Evolutionary conservation across 2,113 vertebrate genomes (phyloP).

Genomic region (Falco punctatus): DNA sequence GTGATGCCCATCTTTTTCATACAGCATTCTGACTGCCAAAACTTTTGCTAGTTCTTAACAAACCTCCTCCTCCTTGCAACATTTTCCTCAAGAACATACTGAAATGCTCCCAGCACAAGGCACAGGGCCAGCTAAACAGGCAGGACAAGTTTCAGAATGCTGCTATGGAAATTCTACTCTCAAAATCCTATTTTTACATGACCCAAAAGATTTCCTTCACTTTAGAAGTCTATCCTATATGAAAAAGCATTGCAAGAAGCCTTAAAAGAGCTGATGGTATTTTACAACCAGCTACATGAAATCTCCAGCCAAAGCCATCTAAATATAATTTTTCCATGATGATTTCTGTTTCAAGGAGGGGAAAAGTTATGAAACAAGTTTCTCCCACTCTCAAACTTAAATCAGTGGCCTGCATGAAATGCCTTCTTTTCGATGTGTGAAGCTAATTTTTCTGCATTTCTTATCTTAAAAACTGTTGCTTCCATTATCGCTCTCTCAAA

Average conservation of each 20-base stretch:
- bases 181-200: constrained; percentile 56
- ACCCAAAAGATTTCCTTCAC: constrained; percentile 36
- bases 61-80: constrained; percentile 45
- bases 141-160: constrained; percentile 43
- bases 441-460: neutral
- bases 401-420: neutral
- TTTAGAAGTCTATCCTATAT: neutral
- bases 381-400: neutral
- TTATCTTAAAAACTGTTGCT: neutral
- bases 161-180: constrained; percentile 56
- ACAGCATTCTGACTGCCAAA: constrained; percentile 4
- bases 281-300: constrained; percentile 5
- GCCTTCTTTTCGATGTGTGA: neutral
- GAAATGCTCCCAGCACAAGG: constrained; percentile 45
- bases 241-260: constrained; percentile 4
- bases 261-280: neutral
- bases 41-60: constrained; percentile 34
- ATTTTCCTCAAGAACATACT: constrained; percentile 57
- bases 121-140: constrained; percentile 41
- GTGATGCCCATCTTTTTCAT: constrained; percentile 8
- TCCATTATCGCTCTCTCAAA: neutral
- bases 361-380: neutral
- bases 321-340: neutral
- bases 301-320: neutral
- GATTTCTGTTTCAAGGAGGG: neutral